Evolutionary conservation across 2,888 invertebrate species (phyloP).

Genomic region (Patella pellucida): DNA sequence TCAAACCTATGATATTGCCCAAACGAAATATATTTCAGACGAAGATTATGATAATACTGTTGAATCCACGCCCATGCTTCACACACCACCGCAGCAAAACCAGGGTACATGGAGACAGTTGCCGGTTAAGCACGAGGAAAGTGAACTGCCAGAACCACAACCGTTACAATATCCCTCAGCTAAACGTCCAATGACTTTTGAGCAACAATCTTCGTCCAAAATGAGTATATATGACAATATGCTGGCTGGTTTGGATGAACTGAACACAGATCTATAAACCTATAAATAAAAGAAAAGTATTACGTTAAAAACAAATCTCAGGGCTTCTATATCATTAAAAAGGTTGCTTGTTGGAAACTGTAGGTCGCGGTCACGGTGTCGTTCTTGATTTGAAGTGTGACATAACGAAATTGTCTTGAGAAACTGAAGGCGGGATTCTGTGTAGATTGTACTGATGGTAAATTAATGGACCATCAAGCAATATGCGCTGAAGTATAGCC

Average conservation of each 20-base stretch:
- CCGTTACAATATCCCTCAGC: constrained; percentile 59
- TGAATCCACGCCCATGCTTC: constrained; percentile 48
- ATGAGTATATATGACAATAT: constrained; percentile 64
- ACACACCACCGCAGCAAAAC: constrained; percentile 17
- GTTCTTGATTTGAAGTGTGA: too few species aligned
- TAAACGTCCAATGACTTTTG: constrained; percentile 62
- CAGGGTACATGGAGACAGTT: neutral
- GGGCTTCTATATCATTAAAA: too few species aligned
- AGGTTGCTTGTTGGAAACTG: too few species aligned
- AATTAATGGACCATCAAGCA: too few species aligned
- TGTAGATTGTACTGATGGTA: too few species aligned
- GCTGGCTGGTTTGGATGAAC: constrained; percentile 16
- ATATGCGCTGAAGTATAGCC: too few species aligned
- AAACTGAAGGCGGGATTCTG: too few species aligned
- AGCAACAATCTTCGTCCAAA: constrained; percentile 60
- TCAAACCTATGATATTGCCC: constrained; percentile 10
- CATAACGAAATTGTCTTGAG: too few species aligned
- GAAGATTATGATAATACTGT: constrained; percentile 60
- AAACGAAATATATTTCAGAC: constrained; percentile 31
- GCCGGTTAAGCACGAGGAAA: constrained; percentile 8
- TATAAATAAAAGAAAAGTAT: too few species aligned
- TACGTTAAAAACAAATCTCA: too few species aligned
- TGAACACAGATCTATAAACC: too few species aligned
- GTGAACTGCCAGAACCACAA: constrained; percentile 43
- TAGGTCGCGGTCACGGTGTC: too few species aligned